A percentile compares a stretch with the other conserved stretches of the same genome.
phyloP scores from a whole-genome alignment of 2,888 invertebrate species.

The Trissoscelio sp. region DNA sequence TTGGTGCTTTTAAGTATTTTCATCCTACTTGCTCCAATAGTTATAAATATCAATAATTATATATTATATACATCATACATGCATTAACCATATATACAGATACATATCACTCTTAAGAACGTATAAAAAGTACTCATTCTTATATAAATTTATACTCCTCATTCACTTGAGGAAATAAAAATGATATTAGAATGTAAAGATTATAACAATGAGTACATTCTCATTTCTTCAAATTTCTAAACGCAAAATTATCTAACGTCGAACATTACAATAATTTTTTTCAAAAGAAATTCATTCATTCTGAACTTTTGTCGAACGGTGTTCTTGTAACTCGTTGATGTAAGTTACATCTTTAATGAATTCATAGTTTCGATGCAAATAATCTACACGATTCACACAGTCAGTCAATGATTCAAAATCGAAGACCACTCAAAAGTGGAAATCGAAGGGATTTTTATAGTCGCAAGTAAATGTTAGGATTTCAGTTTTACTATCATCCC shows the following conservation, averaged over 20 bases:
- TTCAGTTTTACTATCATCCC: conserved; percentile 63
- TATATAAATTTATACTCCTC: conserved; percentile 7
- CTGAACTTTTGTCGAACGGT: background rate
- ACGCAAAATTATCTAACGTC: conserved; percentile 1
- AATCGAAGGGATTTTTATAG: conserved; percentile 45
- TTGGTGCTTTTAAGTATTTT: conserved; percentile 34
- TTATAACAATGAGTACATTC: conserved; percentile 28
- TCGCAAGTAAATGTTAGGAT: conserved; percentile 46
- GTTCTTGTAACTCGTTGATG: conserved; percentile 16
- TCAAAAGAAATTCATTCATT: conserved; percentile 7
- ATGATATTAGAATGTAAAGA: background rate
- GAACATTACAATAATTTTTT: conserved; percentile 9
- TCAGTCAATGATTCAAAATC: conserved; percentile 53
- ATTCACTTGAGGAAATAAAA: background rate
- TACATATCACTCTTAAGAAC: conserved; percentile 36
- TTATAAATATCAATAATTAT: conserved; percentile 47
- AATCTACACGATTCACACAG: conserved; percentile 33
- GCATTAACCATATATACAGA: conserved; percentile 45
- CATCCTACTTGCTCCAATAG: conserved; percentile 28
- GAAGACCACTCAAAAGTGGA: conserved; percentile 20
- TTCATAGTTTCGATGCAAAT: conserved; percentile 15
- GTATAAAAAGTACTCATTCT: conserved; percentile 25
- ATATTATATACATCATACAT: conserved; percentile 55
- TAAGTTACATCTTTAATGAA: conserved; percentile 31
- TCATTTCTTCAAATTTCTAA: conserved; percentile 3